Conservation (phyloP, 1,140 invertebrate genomes). For the Orius laevigatus region DNA sequence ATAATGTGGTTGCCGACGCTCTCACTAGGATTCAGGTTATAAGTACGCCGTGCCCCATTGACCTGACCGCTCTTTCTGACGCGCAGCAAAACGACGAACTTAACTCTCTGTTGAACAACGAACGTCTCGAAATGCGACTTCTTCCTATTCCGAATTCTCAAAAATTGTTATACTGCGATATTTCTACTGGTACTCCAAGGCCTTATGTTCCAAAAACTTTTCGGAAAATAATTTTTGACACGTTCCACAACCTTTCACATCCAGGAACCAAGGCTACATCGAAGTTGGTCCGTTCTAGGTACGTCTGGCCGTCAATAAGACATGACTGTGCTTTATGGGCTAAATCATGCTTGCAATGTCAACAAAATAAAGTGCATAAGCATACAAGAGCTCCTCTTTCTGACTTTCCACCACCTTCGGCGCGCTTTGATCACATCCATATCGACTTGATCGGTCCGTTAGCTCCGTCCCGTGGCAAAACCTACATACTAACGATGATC, state of each 20-base stretch:
- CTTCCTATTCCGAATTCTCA: background rate
- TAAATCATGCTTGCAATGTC: too few species aligned
- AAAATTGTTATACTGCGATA: slow-evolving; percentile 15
- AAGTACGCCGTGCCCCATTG: background rate
- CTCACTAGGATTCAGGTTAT: background rate
- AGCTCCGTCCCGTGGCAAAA: too few species aligned
- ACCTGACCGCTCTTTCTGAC: background rate
- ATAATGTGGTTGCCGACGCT: background rate
- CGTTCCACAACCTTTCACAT: slow-evolving; percentile 24
- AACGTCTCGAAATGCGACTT: background rate
- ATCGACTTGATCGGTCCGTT: too few species aligned
- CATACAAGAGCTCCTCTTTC: too few species aligned
- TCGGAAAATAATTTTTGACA: slow-evolving; percentile 20
- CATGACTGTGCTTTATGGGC: too few species aligned
- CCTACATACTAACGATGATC: too few species aligned
- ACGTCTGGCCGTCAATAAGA: slow-evolving; percentile 1
- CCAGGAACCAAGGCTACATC: slow-evolving; percentile 23
- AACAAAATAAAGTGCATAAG: too few species aligned
- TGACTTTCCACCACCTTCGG: too few species aligned
- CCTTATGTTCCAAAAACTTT: too few species aligned
- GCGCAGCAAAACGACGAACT: background rate
- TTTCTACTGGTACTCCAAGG: too few species aligned
- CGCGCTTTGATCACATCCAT: too few species aligned
- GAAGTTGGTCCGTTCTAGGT: background rate
- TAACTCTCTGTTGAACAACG: background rate